phyloP scores from a whole-genome alignment of 2,888 invertebrate genomes.

The Tinea semifulvella region DNA sequence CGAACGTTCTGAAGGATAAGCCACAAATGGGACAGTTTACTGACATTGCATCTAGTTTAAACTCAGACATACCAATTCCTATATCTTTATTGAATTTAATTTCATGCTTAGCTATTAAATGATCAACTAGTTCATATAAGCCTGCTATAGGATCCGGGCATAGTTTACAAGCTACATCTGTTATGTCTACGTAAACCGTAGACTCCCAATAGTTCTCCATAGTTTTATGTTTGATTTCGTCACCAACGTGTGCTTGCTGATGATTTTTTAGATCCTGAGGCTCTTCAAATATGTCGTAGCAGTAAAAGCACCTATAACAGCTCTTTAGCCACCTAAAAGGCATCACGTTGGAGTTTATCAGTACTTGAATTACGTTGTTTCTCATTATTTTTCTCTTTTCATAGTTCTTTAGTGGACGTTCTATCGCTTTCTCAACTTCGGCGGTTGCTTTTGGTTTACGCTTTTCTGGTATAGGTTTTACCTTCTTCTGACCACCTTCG shows the following conservation, averaged over 20 bases:
- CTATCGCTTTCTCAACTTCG: background rate
- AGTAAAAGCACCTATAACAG: conserved; percentile 56
- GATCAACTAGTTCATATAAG: conserved; percentile 46
- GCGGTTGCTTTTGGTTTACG: background rate
- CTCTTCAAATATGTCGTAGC: conserved; percentile 57
- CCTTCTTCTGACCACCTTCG: conserved; percentile 41
- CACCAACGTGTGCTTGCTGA: conserved; percentile 34
- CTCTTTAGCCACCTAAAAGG: conserved; percentile 57
- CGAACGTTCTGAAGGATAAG: conserved; percentile 47
- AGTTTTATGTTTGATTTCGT: conserved; percentile 38
- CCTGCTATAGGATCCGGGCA: conserved; percentile 39
- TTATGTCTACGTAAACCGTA: conserved; percentile 47
- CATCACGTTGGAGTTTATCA: conserved; percentile 46
- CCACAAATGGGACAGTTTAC: conserved; percentile 46
- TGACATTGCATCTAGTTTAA: conserved; percentile 44
- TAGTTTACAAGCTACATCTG: conserved; percentile 39
- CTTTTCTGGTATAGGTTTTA: background rate
- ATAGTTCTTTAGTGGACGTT: background rate
- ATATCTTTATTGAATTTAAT: conserved; percentile 48
- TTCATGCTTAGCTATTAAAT: conserved; percentile 38
- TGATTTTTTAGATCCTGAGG: conserved; percentile 43
- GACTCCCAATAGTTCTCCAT: conserved; percentile 58
- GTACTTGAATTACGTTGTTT: conserved; percentile 43
- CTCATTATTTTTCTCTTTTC: conserved; percentile 35
- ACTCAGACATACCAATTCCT: conserved; percentile 49